Conservation (phyloP, 2,888 invertebrate species). For the Beris morrisii region DNA sequence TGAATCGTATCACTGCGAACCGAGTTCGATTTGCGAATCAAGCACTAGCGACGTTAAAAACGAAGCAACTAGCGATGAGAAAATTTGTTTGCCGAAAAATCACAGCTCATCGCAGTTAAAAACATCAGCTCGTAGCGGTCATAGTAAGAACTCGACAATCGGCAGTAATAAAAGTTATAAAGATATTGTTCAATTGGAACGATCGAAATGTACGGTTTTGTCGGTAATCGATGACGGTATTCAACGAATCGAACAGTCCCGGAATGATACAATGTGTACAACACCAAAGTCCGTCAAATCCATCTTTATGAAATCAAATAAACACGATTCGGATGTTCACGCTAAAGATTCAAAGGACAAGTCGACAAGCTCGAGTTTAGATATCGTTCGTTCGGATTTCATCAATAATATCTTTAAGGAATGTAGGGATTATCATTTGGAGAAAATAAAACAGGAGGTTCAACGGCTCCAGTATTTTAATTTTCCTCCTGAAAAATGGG, state of each 20-base stretch:
- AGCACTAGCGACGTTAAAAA: conserved; percentile 3
- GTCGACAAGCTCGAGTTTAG: background rate
- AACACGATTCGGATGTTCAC: background rate
- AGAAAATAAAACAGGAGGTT: conserved; percentile 35
- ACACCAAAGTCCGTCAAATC: background rate
- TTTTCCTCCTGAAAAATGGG: conserved; percentile 23
- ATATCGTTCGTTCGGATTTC: conserved; percentile 26
- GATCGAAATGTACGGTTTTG: conserved; percentile 32
- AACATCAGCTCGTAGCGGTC: conserved; percentile 5
- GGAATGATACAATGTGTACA: conserved; percentile 5
- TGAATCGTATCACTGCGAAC: background rate
- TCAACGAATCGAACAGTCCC: conserved; percentile 24
- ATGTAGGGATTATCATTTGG: conserved; percentile 32
- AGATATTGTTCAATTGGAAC: conserved; percentile 28
- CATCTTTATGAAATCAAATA: background rate
- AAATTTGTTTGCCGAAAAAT: background rate
- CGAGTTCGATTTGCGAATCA: conserved; percentile 12
- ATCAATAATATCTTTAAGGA: conserved; percentile 33
- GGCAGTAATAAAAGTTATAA: conserved; percentile 20
- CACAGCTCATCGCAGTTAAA: background rate
- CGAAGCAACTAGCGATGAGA: background rate
- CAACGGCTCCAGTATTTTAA: conserved; percentile 34
- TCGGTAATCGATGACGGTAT: conserved; percentile 34
- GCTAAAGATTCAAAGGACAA: background rate
- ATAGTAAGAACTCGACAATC: conserved; percentile 11